Conservation (phyloP, 2,797 vertebrate genomes). For the Decapterus maruadsi region DNA sequence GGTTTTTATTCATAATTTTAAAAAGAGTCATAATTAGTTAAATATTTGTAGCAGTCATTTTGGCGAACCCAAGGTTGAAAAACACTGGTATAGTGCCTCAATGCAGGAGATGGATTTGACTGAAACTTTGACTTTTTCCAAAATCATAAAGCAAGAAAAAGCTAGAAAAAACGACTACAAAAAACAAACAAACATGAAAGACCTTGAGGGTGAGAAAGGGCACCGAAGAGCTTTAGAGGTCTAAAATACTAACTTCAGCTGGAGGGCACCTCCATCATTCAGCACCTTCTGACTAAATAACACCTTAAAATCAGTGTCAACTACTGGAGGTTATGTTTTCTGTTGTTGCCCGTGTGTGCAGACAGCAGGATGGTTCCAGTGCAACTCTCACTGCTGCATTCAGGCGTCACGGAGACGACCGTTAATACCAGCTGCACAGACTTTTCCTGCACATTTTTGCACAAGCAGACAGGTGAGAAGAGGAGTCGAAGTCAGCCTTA, state of each 20-base stretch:
- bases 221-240: background rate
- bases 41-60: too few species aligned
- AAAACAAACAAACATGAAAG: conserved; percentile 16
- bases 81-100: background rate
- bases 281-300: background rate
- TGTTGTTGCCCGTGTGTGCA: background rate
- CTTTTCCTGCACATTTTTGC: background rate
- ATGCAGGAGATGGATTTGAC: background rate
- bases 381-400: background rate
- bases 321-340: background rate
- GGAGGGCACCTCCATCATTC: background rate
- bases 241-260: background rate
- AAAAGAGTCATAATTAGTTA: too few species aligned
- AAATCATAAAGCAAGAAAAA: conserved; percentile 5
- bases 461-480: background rate
- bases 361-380: background rate
- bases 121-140: background rate
- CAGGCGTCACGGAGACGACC: too few species aligned
- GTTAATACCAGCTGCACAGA: too few species aligned
- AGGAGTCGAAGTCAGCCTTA: background rate
- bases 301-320: background rate
- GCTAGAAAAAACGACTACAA: background rate
- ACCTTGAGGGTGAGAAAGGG: background rate
- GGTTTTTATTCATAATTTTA: too few species aligned
- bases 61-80: too few species aligned